A percentile compares a stretch with the other conserved stretches of the same genome.
Evolutionary conservation across 2,113 vertebrate species (phyloP).

Genomic region (Planiliza haematocheilus): DNA sequence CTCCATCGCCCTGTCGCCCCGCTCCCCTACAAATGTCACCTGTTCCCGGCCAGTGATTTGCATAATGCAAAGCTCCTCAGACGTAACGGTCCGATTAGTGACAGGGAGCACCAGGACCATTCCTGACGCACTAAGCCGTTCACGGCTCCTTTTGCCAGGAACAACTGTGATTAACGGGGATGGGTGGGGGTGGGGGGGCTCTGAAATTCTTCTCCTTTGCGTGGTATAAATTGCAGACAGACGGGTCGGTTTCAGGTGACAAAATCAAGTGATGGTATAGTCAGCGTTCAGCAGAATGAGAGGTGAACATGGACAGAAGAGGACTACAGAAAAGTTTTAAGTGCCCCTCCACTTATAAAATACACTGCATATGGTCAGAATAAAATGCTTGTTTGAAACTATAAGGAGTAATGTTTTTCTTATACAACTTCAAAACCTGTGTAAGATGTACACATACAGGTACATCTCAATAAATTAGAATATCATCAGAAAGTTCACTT

Average conservation of each 20-base stretch:
- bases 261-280: constrained; percentile 44
- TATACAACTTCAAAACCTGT: too few species aligned
- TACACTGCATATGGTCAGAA: too few species aligned
- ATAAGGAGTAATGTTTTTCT: too few species aligned
- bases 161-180: constrained; percentile 89
- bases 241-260: constrained; percentile 56
- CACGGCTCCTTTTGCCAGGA: constrained; percentile 83
- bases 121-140: constrained; percentile 93
- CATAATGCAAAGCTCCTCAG: constrained; percentile 99
- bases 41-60: constrained; percentile 99
- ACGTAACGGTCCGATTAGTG: constrained; percentile 99
- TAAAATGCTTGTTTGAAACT: too few species aligned
- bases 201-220: constrained; percentile 69
- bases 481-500: too few species aligned
- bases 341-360: too few species aligned
- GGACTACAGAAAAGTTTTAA: background rate
- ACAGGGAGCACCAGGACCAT: constrained; percentile 94
- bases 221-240: constrained; percentile 75
- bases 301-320: background rate
- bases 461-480: too few species aligned
- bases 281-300: constrained; percentile 1
- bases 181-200: constrained; percentile 29
- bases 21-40: constrained; percentile 99
- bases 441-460: too few species aligned
- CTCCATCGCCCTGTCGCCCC: constrained; percentile 81